phyloP scores from a whole-genome alignment of 2,888 invertebrate genomes.

The Schrankia costaestrigalis region DNA sequence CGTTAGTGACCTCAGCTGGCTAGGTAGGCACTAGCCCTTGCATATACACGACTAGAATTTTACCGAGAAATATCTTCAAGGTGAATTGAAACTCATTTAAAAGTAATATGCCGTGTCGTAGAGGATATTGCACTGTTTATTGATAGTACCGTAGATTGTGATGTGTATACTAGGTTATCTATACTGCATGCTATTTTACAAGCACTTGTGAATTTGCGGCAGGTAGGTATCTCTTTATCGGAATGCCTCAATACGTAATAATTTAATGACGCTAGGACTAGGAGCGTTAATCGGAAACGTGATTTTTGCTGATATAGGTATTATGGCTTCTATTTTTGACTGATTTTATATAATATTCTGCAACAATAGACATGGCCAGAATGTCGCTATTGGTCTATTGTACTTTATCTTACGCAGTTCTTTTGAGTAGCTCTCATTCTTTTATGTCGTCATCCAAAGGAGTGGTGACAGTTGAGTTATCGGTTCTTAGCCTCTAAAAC shows the following conservation, averaged over 20 bases:
- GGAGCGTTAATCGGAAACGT: constrained; percentile 20
- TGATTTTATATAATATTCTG: no score
- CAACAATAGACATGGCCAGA: no score
- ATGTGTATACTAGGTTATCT: constrained; percentile 13
- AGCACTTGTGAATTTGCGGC: constrained; percentile 12
- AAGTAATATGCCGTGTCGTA: constrained; percentile 14
- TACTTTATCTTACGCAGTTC: no score
- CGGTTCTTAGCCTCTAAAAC: no score
- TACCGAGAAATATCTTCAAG: constrained; percentile 24
- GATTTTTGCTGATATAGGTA: constrained; percentile 20
- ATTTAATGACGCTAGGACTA: constrained; percentile 26
- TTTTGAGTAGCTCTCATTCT: no score
- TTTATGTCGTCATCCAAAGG: no score
- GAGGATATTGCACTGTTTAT: constrained; percentile 22
- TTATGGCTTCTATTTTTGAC: no score
- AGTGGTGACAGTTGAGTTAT: no score
- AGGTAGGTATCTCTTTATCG: constrained; percentile 14
- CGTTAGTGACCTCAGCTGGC: constrained; percentile 62
- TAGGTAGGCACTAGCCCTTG: constrained; percentile 22
- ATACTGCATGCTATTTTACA: constrained; percentile 13
- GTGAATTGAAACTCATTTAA: constrained; percentile 19
- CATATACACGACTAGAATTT: constrained; percentile 30
- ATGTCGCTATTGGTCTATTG: no score
- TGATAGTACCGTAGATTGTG: constrained; percentile 1
- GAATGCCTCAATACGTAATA: constrained; percentile 21